These are phyloP conservation scores for Liposcelis brunnea DNA, from an alignment of 2,888 invertebrate genomes.

Conservation along the genomic window DNA sequence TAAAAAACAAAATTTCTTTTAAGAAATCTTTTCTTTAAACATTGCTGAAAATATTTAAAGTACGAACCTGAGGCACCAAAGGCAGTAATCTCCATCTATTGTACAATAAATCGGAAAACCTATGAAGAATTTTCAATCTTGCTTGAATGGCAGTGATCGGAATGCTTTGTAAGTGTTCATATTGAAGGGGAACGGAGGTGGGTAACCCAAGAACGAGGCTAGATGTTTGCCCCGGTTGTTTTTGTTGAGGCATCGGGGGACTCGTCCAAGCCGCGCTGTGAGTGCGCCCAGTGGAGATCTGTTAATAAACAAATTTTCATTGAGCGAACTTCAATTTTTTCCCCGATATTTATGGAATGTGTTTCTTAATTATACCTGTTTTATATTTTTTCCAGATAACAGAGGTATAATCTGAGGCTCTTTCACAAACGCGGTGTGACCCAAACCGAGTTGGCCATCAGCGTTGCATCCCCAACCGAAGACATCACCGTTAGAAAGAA, in stretches of 20 bases:
- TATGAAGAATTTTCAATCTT: slow-evolving; percentile 36
- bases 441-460: slow-evolving; percentile 41
- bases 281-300: slow-evolving; percentile 42
- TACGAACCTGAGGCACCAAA: slow-evolving; percentile 27
- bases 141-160: slow-evolving; percentile 33
- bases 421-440: slow-evolving; percentile 34
- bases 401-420: slow-evolving; percentile 36
- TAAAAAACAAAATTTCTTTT: background rate
- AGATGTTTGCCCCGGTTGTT: slow-evolving; percentile 25
- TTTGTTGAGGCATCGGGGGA: slow-evolving; percentile 30
- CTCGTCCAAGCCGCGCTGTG: slow-evolving; percentile 47
- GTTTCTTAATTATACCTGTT: slow-evolving; percentile 26
- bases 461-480: slow-evolving; percentile 45
- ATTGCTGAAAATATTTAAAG: background rate
- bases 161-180: slow-evolving; percentile 32
- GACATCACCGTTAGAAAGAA: slow-evolving; percentile 37
- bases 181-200: slow-evolving; percentile 36
- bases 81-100: slow-evolving; percentile 38
- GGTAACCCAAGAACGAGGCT: slow-evolving; percentile 31
- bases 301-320: slow-evolving; percentile 8
- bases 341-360: no score
- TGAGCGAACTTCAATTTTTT: no score
- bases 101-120: slow-evolving; percentile 43
- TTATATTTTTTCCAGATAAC: slow-evolving; percentile 33
- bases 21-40: background rate